Evolutionary conservation across 2,888 invertebrate genomes (phyloP).

Genomic region (Spodoptera littoralis): DNA sequence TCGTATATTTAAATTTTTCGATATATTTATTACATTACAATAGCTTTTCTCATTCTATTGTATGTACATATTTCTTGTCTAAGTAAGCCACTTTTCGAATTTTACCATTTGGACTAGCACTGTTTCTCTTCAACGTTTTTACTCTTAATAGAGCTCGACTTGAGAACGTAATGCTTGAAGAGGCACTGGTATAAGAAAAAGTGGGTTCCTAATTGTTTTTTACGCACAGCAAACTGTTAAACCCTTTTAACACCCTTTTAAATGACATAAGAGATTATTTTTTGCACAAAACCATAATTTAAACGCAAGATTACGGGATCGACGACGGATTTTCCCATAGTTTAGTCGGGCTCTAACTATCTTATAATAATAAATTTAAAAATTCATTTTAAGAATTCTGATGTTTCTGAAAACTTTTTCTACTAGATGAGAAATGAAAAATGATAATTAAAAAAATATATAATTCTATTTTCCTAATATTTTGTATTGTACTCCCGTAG

Average conservation of each 20-base stretch:
- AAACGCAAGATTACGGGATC: conserved; percentile 13
- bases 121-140: conserved; percentile 61
- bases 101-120: conserved; percentile 63
- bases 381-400: conserved; percentile 66
- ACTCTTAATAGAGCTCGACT: conserved; percentile 50
- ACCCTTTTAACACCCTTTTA: conserved; percentile 10
- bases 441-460: conserved; percentile 43
- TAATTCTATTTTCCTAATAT: conserved; percentile 86
- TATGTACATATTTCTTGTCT: conserved; percentile 77
- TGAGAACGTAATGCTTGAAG: conserved; percentile 25
- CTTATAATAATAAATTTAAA: conserved; percentile 48
- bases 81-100: conserved; percentile 76
- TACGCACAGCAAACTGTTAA: conserved; percentile 23
- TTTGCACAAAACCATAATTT: conserved; percentile 30
- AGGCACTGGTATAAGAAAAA: conserved; percentile 6
- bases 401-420: conserved; percentile 81
- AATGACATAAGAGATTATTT: conserved; percentile 18
- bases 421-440: conserved; percentile 69
- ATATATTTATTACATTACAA: conserved; percentile 69
- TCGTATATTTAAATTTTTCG: conserved; percentile 70
- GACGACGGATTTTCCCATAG: conserved; percentile 14
- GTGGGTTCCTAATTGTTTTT: conserved; percentile 18
- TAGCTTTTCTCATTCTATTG: conserved; percentile 62
- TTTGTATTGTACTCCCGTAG: conserved; percentile 83
- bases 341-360: conserved; percentile 53